A percentile compares a stretch with the other conserved stretches of the same genome.
These are phyloP conservation scores for Halocaridina rubra DNA, from an alignment of 2,888 invertebrate species.

Conservation along the genomic window DNA sequence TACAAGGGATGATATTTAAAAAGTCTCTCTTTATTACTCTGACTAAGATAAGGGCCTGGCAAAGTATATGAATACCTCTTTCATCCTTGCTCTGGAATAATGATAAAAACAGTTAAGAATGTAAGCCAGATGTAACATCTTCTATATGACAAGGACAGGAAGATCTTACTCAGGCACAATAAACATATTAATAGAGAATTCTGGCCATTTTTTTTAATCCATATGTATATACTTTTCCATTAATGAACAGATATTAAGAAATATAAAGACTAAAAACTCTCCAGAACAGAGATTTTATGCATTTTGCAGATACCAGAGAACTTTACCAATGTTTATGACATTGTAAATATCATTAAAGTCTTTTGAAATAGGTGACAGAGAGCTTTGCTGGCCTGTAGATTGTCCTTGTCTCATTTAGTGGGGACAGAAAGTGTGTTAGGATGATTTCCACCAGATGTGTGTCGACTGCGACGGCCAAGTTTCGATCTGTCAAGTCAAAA, in stretches of 20 bases:
- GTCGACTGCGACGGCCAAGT: slow-evolving; percentile 58
- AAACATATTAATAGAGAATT: neutral
- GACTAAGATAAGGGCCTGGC: slow-evolving; percentile 1
- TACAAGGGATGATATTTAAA: slow-evolving; percentile 34
- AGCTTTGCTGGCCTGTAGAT: neutral
- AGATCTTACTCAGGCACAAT: slow-evolving; percentile 1
- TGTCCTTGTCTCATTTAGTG: slow-evolving; percentile 38
- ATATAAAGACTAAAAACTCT: neutral
- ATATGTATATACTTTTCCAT: too few relatives aligned
- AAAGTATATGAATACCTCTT: neutral
- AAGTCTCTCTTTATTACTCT: too few relatives aligned
- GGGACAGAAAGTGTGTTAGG: slow-evolving; percentile 53
- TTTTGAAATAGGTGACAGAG: slow-evolving; percentile 16
- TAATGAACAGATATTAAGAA: too few relatives aligned
- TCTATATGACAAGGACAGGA: neutral
- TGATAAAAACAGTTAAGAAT: neutral
- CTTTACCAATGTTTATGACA: neutral
- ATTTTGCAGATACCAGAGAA: neutral
- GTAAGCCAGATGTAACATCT: neutral
- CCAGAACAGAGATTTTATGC: neutral
- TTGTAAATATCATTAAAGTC: neutral
- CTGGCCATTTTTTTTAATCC: too few relatives aligned
- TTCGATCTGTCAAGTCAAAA: slow-evolving; percentile 44
- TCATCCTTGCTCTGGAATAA: slow-evolving; percentile 7
- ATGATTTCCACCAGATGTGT: slow-evolving; percentile 62